Base-by-base conservation (phyloP, 1,140 invertebrate species). In the Stenopsyche tienmushanensis region DNA sequence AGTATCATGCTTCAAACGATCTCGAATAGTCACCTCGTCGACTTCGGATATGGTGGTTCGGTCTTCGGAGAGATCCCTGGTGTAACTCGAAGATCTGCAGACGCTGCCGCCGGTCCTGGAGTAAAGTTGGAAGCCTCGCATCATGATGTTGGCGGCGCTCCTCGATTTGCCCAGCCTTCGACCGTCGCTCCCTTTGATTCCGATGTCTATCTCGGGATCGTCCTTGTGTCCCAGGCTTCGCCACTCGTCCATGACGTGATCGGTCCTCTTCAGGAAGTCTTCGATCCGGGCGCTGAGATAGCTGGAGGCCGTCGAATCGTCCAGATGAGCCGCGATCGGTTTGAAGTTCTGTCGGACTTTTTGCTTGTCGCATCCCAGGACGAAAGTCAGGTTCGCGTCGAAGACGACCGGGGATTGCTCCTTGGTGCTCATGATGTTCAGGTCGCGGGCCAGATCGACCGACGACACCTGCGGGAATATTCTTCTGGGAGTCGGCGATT, bases 211-310 rank as follows among this genome's bases (percentile, higher is more conserved):
- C 18, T 82, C 78, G 2, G 73, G 50, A 26, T 85, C 81, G 66
- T 83, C 83, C 65, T 80, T 85, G 55, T 83, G 83, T 0, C 86
- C 86, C 3, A 88, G 70, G 58, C 83, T 80, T 63, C 83, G 82
- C 91, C 91, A 93, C 72, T 92, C 90, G 67, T 93, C 88, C 84
- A 91, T 90, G 0, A 92, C 85, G 74, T 93, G 91, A 75, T 93
- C 91, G 1, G 90, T 93, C 57, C 89, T 84, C 72, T 86, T 85
- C 5, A 94, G 77, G 71, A 94, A 94, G 66, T 89, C 88, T 18
- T 87, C 83, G 47, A 94, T 93, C 75, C 89, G 90, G 23, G 82
- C 83, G 1, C 85, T 85, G 18, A 94, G 78, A 59, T 85, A 86
- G 25, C 88, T 88, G 0, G 90, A 92, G 0, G 88, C 87, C 0